Conservation (phyloP, 1,140 invertebrate species). For the Venturia canescens region DNA sequence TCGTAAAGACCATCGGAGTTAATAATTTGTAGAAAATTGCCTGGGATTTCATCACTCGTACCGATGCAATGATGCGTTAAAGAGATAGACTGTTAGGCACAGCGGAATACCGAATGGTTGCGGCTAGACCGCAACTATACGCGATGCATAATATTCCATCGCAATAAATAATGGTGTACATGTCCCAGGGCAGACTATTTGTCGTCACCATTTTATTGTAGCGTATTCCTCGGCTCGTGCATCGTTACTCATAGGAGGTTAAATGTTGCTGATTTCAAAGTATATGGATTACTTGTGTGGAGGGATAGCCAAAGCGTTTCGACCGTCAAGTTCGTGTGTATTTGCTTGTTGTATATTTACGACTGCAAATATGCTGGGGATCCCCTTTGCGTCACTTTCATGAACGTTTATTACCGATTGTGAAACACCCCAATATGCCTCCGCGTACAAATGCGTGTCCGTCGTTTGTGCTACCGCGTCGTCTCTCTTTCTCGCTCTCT, state of each 20-base stretch:
- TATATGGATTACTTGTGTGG: neutral
- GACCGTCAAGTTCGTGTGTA: neutral
- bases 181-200: neutral
- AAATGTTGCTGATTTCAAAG: neutral
- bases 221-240: neutral
- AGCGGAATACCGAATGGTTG: neutral
- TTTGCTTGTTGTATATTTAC: constrained; percentile 22
- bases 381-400: constrained; percentile 10
- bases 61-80: neutral
- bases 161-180: neutral
- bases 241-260: neutral
- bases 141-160: neutral
- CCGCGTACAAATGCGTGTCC: neutral
- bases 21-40: too few relatives aligned
- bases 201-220: neutral
- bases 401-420: constrained; percentile 29
- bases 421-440: neutral
- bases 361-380: neutral
- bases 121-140: neutral
- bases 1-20: too few relatives aligned
- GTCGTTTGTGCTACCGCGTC: neutral
- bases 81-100: neutral
- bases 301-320: constrained; percentile 15
- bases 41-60: too few relatives aligned
- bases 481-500: neutral